Evolutionary conservation across 53 echinoderm and acorn worm genomes (phyloP), one percentile per base, ranked within the genome.

Genomic region (Echinometra lucunter): DNA sequence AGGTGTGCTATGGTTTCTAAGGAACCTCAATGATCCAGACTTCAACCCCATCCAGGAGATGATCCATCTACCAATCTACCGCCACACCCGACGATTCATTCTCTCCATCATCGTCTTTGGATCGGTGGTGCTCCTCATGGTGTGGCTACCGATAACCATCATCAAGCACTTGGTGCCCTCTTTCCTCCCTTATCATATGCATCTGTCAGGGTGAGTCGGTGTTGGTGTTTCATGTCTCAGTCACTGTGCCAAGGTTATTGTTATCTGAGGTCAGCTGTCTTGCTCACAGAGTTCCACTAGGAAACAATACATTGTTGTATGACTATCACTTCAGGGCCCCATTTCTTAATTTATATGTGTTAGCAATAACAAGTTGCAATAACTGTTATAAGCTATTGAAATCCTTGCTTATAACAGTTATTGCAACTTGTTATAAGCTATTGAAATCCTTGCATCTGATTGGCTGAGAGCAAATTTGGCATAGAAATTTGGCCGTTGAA

Each of bases 41-140:
- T 99, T 99, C 96, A 99, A 99, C 91, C 99, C 99, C 17, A 96
- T 99, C 58, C 99, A 99, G 53, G 99, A 99, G 95, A 99, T 99
- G 99, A 99, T 98, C 57, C 99, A 99, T 85, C 97, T 99, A 67
- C 98, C 99, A 34, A 96, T 99, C 94, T 98, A 99, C 96, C 96
- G 98, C 70, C 99, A 99, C 88, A 96, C 97, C 90, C 94, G 99
- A 34, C 99, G 99, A 28, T 99, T 98, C 70, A 95, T 99, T 45
- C 96, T 98, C 80, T 99, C 99, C 35, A 95, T 98, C 66, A 96
- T 98, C 75, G 98, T 98, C 81, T 98, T 99, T 95, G 99, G 99
- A 25, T 97, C 96, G 32, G 97, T 97, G 23, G 98, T 99, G 30
- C 95, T 99, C 4, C 96, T 99, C 32, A 97, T 99, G 91, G 95